phyloP scores from a whole-genome alignment of 2,888 invertebrate genomes.

The Tuberolachnus salignus region DNA sequence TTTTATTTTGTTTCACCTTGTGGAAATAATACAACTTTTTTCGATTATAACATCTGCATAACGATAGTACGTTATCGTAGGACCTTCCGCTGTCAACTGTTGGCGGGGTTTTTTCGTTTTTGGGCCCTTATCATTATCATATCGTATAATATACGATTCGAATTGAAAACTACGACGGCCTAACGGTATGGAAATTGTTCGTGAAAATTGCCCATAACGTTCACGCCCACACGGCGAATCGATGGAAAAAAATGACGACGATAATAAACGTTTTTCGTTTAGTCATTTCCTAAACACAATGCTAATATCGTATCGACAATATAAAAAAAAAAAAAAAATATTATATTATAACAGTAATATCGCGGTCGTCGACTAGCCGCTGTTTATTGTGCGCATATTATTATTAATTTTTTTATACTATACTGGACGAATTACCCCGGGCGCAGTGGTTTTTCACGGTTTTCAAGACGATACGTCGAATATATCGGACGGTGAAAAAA shows the following conservation, averaged over 20 bases:
- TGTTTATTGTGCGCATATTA: background rate
- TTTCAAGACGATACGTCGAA: slow-evolving; percentile 14
- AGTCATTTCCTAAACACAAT: slow-evolving; percentile 35
- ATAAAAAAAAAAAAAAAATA: background rate
- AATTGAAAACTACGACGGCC: slow-evolving; percentile 18
- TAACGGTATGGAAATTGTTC: slow-evolving; percentile 18
- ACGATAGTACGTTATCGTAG: no score
- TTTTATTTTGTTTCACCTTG: no score
- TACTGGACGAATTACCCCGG: slow-evolving; percentile 20
- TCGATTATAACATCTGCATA: no score
- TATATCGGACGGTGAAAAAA: background rate
- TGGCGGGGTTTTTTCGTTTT: no score
- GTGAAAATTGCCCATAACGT: no score
- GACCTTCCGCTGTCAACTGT: no score
- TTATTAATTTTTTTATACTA: background rate
- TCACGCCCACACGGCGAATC: no score
- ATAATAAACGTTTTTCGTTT: slow-evolving; percentile 37
- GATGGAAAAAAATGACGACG: background rate
- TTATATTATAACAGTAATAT: background rate
- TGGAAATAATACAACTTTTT: no score
- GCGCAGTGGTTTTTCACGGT: slow-evolving; percentile 45
- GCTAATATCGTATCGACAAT: background rate
- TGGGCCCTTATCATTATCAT: no score
- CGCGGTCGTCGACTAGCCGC: background rate
- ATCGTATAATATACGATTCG: no score